A percentile compares a stretch with the other conserved stretches of the same genome.
phyloP scores from a whole-genome alignment of 2,113 vertebrate species.

The Dolichotis patagonum region DNA sequence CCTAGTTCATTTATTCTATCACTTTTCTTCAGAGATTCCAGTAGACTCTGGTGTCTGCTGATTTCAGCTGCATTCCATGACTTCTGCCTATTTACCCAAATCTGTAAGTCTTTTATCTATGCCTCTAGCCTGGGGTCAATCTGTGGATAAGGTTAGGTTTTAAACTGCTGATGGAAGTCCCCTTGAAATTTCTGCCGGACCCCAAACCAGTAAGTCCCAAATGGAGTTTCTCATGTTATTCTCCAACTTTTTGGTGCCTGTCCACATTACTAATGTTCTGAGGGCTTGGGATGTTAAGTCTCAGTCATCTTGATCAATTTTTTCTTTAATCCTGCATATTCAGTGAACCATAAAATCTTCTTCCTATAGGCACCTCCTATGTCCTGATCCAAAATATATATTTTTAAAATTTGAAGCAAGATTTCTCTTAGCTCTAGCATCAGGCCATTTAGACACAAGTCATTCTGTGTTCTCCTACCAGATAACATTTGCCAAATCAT shows the following conservation, averaged over 20 bases:
- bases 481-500: neutral
- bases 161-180: neutral
- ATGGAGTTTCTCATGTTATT: neutral
- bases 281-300: neutral
- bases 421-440: constrained; percentile 5
- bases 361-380: neutral
- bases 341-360: neutral
- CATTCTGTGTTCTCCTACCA: neutral
- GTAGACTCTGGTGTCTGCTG: neutral
- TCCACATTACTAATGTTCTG: neutral
- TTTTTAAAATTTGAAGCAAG: neutral
- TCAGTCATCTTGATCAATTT: neutral
- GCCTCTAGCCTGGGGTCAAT: neutral
- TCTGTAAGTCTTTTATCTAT: neutral
- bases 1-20: neutral
- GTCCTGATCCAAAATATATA: neutral
- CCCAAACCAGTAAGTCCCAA: neutral
- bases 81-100: neutral
- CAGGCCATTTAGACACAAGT: constrained; percentile 25
- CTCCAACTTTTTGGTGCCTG: neutral
- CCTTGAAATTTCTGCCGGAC: neutral
- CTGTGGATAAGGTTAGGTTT: neutral
- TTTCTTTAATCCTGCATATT: neutral
- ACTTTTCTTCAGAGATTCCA: neutral
- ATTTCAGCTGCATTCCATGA: neutral